Conservation (phyloP, 2,797 vertebrate species). For the Margarornis squamiger region DNA sequence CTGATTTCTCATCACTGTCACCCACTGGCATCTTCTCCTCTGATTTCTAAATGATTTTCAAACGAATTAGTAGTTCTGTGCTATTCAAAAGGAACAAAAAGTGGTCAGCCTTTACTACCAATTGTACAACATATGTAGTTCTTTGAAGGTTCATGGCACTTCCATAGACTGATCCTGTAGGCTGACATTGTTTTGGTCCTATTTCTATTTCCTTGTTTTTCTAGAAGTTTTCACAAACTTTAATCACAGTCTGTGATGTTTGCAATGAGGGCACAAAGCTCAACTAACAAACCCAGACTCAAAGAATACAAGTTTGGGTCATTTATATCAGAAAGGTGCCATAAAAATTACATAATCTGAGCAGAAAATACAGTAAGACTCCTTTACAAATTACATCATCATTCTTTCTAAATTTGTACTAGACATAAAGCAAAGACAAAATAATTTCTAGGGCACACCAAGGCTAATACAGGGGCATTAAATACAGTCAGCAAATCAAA, state of each 20-base stretch:
- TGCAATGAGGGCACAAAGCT: background rate
- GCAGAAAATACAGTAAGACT: background rate
- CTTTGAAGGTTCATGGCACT: background rate
- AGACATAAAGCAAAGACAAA: constrained; percentile 6
- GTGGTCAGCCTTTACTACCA: background rate
- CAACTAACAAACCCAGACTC: background rate
- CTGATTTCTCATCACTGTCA: background rate
- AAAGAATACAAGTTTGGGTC: background rate
- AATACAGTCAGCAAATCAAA: background rate
- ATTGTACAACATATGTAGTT: fast-evolving
- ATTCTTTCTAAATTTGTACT: background rate
- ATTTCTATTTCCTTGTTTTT: background rate
- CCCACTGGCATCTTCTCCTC: background rate
- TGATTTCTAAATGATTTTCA: background rate
- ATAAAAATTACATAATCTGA: background rate
- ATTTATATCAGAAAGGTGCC: background rate
- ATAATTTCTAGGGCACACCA: background rate
- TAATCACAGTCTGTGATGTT: background rate
- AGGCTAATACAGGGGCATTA: background rate
- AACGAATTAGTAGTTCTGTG: background rate
- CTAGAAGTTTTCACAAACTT: background rate
- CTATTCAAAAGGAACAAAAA: background rate
- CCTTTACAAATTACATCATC: background rate
- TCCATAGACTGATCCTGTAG: background rate
- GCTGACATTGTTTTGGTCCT: background rate